These are phyloP conservation scores for Leptogaster cylindrica DNA, from an alignment of 2,888 invertebrate species.

Conservation along the genomic window DNA sequence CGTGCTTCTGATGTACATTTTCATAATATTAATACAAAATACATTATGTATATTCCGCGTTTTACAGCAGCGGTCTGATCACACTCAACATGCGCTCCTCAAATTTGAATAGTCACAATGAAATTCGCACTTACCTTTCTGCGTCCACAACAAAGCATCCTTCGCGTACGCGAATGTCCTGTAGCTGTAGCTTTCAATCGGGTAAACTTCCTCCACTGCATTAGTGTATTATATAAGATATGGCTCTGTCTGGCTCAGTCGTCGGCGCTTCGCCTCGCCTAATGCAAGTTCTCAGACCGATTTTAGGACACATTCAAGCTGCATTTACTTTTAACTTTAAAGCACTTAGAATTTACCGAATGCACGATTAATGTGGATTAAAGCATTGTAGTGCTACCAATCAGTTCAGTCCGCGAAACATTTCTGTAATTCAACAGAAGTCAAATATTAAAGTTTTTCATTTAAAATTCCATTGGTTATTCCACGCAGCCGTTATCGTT, in stretches of 20 bases:
- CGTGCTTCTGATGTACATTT: too few relatives aligned
- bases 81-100: too few relatives aligned
- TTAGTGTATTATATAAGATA: constrained; percentile 55
- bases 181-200: constrained; percentile 78
- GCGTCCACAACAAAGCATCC: constrained; percentile 95
- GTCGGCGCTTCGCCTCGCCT: constrained; percentile 43
- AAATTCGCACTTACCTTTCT: constrained; percentile 76
- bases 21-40: too few relatives aligned
- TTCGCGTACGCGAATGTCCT: constrained; percentile 79
- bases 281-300: constrained; percentile 44
- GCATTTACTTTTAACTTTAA: constrained; percentile 42
- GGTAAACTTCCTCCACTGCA: constrained; percentile 86
- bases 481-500: too few relatives aligned
- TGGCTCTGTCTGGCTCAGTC: constrained; percentile 44
- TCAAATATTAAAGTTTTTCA: too few relatives aligned
- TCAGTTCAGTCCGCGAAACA: not conserved
- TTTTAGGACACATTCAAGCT: constrained; percentile 46
- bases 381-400: constrained; percentile 3
- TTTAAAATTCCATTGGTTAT: too few relatives aligned
- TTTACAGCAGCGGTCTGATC: too few relatives aligned
- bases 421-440: too few relatives aligned
- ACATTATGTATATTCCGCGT: too few relatives aligned
- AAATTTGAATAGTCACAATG: not conserved
- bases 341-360: constrained; percentile 20
- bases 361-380: constrained; percentile 13